These are phyloP conservation scores for Struthidea cinerea DNA, from an alignment of 2,113 vertebrate genomes.

Conservation along the genomic window DNA sequence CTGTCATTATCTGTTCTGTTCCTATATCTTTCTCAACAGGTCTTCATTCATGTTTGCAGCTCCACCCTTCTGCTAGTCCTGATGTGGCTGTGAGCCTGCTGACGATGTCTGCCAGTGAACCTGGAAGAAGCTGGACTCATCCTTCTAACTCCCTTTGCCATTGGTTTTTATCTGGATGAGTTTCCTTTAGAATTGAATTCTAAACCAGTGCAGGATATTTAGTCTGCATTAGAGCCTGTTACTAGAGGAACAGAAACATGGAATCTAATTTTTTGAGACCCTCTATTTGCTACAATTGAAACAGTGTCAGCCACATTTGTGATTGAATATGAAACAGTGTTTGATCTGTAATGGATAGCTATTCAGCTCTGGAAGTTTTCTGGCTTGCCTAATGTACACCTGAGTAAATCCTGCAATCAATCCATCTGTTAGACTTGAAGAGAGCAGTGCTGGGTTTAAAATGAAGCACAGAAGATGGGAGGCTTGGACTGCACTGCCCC, in stretches of 20 bases:
- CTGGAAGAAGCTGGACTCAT: constrained; percentile 2
- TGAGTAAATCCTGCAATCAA: background rate
- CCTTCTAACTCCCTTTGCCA: background rate
- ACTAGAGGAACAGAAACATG: constrained; percentile 23
- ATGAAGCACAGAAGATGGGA: background rate
- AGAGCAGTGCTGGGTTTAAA: background rate
- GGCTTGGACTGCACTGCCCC: background rate
- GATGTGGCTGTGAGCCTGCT: background rate
- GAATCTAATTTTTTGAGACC: background rate
- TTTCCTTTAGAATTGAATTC: constrained; percentile 42
- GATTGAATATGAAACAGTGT: background rate
- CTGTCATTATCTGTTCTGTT: background rate
- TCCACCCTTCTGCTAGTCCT: background rate
- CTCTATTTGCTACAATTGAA: background rate
- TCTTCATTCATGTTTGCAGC: background rate
- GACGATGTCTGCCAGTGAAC: background rate
- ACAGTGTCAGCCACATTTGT: background rate
- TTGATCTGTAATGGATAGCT: background rate
- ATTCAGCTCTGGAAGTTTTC: background rate
- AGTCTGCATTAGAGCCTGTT: background rate
- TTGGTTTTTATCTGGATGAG: background rate
- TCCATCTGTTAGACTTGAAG: background rate
- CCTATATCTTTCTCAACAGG: background rate
- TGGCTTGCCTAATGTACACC: background rate
- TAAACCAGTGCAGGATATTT: constrained; percentile 41